These are phyloP conservation scores for Heterodera carotae DNA, from an alignment of 1,140 invertebrate species.

Conservation along the genomic window DNA sequence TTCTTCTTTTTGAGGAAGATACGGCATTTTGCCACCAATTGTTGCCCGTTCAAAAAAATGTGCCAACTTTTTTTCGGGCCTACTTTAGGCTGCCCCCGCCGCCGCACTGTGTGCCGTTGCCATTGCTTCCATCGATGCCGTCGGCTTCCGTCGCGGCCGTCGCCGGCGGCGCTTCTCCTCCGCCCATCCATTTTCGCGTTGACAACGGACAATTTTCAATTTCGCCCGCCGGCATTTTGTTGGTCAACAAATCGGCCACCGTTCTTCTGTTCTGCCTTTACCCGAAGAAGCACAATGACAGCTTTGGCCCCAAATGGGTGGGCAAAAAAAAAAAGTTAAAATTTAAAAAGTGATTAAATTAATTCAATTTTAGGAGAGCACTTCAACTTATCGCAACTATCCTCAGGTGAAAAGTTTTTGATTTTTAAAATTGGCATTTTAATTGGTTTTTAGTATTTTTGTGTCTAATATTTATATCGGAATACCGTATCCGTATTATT, in stretches of 20 bases:
- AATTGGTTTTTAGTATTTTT: too few species aligned
- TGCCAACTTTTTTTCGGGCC: too few species aligned
- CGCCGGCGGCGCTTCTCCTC: constrained; percentile 16
- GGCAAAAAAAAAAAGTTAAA: constrained; percentile 28
- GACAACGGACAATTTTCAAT: constrained; percentile 40
- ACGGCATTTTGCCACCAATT: too few species aligned
- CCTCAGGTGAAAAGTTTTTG: constrained; percentile 21
- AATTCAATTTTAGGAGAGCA: constrained; percentile 40
- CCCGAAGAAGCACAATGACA: constrained; percentile 48
- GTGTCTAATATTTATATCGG: too few species aligned
- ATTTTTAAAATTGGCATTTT: too few species aligned
- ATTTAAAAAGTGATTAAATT: neutral
- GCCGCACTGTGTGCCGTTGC: constrained; percentile 47
- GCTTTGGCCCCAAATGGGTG: constrained; percentile 24
- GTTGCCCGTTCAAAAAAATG: too few species aligned
- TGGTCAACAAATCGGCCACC: constrained; percentile 51
- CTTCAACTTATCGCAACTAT: constrained; percentile 51
- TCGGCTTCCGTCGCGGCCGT: neutral
- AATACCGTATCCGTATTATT: too few species aligned
- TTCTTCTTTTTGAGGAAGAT: too few species aligned
- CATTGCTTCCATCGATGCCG: constrained; percentile 22
- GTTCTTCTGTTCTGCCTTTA: constrained; percentile 43
- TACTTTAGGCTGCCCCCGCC: constrained; percentile 19
- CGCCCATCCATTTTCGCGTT: constrained; percentile 45
- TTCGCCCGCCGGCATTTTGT: constrained; percentile 40